Base-by-base conservation (phyloP, 2,888 invertebrate genomes). In the Lacanobia oleracea region DNA sequence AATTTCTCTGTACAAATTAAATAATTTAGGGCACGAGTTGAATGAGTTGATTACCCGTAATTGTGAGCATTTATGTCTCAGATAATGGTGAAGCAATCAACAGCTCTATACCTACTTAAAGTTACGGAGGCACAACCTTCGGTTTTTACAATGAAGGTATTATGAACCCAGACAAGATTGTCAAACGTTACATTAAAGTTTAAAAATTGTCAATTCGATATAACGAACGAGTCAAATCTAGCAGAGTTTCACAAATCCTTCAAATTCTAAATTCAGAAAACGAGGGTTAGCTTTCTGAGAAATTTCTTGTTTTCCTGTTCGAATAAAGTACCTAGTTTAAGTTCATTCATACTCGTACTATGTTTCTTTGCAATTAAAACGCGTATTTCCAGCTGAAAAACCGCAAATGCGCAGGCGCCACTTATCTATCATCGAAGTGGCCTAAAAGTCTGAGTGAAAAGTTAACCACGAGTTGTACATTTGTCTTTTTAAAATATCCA, bases 31-130 rank as follows among this genome's bases (percentile, higher is more conserved):
- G 43, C 37, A 65, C 12, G 23, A 48, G 16, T 66, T n/a, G 1
- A 56, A 65, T 54, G 51, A 57, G 69, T 63, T 69, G 23, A 81
- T 62, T 57, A 43, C 21, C 9, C 14, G 23, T 82, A 70, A 70
- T 64, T 77, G 48, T 51, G 8, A 59, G 23, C 56, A 82, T 79
- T 71, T 73, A 73, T 84, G 82, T 66, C 77, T 74, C 48, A 63
- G 67, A 59, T 81, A 77, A 81, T 70, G 21, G 21, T 23, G 54
- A 40, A 50, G 67, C 40, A 82, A 77, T 77, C 66, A 66, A 54
- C 27, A 63, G 12, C 27, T 64, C 18, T 48, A 18, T 37, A 67
- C n/a, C n/a, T n/a, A n/a, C n/a, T n/a, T n/a, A n/a, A 57, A 75
- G 57, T 21, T 60, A 67, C n/a, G 12, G 18, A 50, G 54, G 18